phyloP scores from a whole-genome alignment of 2,113 vertebrate genomes.

The Bubalus kerabau region DNA sequence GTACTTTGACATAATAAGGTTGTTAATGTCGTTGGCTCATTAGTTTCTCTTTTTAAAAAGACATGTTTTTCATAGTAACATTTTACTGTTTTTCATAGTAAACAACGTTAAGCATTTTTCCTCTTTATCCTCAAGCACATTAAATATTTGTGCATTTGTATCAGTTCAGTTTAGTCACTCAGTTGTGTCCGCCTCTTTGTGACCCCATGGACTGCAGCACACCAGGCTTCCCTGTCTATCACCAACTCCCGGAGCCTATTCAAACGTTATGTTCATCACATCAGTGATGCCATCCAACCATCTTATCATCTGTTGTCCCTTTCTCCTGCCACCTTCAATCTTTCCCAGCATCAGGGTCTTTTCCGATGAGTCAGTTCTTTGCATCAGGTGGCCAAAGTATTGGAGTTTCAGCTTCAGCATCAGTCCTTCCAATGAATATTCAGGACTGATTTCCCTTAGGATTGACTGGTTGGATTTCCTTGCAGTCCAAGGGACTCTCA shows the following conservation, averaged over 20 bases:
- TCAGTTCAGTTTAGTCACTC: background rate
- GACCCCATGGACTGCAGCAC: background rate
- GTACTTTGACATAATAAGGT: background rate
- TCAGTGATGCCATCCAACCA: background rate
- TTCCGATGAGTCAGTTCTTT: background rate
- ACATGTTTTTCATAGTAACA: background rate
- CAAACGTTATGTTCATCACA: background rate
- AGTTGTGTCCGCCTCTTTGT: background rate
- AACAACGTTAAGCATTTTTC: background rate
- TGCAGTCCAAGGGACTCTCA: background rate
- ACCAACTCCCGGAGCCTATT: background rate
- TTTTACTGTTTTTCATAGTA: background rate
- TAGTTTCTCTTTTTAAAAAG: background rate
- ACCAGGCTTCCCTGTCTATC: background rate
- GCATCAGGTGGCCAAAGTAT: background rate
- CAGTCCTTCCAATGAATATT: background rate
- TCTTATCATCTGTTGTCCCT: background rate
- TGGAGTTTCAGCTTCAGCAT: background rate
- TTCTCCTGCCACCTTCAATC: background rate
- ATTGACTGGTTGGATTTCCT: background rate
- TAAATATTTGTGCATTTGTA: slow-evolving; percentile 26
- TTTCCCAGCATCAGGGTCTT: background rate
- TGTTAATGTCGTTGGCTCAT: background rate
- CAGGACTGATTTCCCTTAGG: background rate
- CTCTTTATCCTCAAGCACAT: background rate